A percentile compares a stretch with the other conserved stretches of the same genome.
These are phyloP conservation scores for Rhinella marina DNA, from an alignment of 2,797 vertebrate genomes.

Conservation along the genomic window DNA sequence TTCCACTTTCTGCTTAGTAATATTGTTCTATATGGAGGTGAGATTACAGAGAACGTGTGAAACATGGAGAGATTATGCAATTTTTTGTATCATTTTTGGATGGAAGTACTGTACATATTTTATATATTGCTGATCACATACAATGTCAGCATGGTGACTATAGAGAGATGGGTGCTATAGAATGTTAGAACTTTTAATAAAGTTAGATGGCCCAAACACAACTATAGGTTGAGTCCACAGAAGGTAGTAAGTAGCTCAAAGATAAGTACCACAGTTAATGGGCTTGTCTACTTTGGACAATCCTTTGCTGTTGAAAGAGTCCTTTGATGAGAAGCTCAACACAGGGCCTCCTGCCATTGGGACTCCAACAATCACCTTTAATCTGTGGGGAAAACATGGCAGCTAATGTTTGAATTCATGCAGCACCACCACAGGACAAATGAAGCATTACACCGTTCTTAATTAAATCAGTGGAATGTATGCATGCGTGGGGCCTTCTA, in stretches of 20 bases:
- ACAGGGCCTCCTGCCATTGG: neutral
- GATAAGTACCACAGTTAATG: too few species aligned
- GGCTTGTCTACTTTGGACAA: too few species aligned
- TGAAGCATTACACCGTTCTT: neutral
- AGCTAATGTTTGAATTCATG: neutral
- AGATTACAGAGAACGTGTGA: neutral
- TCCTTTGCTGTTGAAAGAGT: neutral
- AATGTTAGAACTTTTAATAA: neutral
- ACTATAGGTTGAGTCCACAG: neutral
- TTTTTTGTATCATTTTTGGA: neutral
- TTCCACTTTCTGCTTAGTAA: too few species aligned
- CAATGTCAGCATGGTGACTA: neutral
- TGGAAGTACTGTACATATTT: slow-evolving; percentile 17
- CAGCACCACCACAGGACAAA: neutral
- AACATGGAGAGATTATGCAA: too few species aligned
- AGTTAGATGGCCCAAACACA: neutral
- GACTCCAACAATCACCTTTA: neutral
- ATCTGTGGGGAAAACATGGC: neutral
- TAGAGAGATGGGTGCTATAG: neutral
- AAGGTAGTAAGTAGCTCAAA: neutral
- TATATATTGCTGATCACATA: neutral
- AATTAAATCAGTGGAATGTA: neutral
- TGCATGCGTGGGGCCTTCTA: neutral
- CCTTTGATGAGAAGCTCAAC: neutral
- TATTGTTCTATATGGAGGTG: neutral